phyloP scores from a whole-genome alignment of 2,113 vertebrate species.

The Gallinago paraguaiae region DNA sequence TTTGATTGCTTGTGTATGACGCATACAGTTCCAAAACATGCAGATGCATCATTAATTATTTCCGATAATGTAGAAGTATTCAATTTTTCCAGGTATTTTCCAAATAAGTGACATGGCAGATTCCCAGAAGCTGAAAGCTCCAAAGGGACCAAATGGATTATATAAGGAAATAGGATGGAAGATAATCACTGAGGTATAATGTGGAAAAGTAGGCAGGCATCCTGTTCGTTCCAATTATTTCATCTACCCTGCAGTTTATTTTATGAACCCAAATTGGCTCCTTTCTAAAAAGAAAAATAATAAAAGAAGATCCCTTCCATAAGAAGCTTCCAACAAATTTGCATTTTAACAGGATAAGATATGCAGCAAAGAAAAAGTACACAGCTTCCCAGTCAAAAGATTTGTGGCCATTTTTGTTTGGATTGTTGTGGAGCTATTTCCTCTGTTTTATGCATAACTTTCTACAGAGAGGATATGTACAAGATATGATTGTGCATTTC shows the following conservation, averaged over 20 bases:
- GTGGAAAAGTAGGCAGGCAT: neutral
- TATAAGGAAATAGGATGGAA: neutral
- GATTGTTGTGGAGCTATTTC: neutral
- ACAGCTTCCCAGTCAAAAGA: neutral
- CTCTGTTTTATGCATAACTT: neutral
- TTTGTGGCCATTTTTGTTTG: neutral
- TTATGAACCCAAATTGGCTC: neutral
- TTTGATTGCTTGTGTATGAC: neutral
- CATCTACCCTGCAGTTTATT: neutral
- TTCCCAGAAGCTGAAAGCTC: neutral
- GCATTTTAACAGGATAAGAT: neutral
- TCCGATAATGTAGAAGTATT: neutral
- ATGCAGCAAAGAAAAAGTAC: neutral
- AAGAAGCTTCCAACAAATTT: neutral
- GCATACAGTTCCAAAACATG: neutral
- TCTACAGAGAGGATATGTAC: neutral
- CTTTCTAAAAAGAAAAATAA: neutral
- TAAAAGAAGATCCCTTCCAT: neutral
- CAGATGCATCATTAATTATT: neutral
- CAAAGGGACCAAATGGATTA: neutral
- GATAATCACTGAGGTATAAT: neutral
- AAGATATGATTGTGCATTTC: neutral
- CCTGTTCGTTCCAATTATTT: neutral
- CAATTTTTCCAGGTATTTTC: neutral
- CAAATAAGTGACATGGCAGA: neutral